These are phyloP conservation scores for Tautogolabrus adspersus DNA, from an alignment of 2,113 vertebrate species.

Conservation along the genomic window DNA sequence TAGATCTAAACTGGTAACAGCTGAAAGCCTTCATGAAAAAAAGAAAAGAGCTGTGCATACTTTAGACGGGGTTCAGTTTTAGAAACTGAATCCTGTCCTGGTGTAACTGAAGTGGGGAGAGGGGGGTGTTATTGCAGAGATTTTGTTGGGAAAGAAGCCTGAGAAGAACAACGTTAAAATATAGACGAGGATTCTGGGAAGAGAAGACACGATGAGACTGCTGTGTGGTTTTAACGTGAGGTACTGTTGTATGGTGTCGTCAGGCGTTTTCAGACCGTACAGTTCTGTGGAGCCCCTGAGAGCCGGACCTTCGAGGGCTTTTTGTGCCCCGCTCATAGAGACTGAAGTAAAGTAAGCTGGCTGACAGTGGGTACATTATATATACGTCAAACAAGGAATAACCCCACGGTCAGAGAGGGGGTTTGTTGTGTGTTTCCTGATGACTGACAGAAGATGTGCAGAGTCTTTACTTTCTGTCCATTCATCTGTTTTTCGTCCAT, in stretches of 20 bases:
- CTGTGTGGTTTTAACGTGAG: conserved; percentile 47
- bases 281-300: neutral
- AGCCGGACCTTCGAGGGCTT: neutral
- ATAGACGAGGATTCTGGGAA: neutral
- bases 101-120: conserved; percentile 15
- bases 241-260: conserved; percentile 63
- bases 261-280: neutral
- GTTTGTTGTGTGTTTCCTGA: too few relatives aligned
- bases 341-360: neutral
- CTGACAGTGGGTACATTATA: too few relatives aligned
- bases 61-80: neutral
- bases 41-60: neutral
- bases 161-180: neutral
- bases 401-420: too few relatives aligned
- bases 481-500: too few relatives aligned
- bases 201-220: neutral
- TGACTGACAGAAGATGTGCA: too few relatives aligned
- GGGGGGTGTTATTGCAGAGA: conserved; percentile 49
- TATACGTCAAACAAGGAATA: too few relatives aligned
- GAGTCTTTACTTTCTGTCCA: too few relatives aligned
- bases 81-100: neutral
- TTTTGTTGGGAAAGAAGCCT: neutral
- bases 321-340: neutral
- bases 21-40: neutral
- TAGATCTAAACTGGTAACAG: neutral